A percentile compares a stretch with the other conserved stretches of the same genome.
phyloP scores from a whole-genome alignment of 2,113 vertebrate species.

The Cololabis saira region DNA sequence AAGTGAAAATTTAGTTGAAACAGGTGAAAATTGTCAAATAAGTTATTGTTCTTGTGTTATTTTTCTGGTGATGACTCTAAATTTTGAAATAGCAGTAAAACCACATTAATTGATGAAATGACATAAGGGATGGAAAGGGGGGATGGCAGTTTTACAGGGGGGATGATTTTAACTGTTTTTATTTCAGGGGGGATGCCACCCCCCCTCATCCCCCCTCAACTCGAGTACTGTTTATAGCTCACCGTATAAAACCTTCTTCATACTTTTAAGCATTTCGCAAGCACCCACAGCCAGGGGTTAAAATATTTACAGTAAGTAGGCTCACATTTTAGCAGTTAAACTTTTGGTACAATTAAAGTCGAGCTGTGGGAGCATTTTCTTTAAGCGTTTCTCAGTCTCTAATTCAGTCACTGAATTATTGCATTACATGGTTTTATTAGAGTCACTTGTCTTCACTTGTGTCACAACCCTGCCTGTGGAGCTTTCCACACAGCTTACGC shows the following conservation, averaged over 20 bases:
- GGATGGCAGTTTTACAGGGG: no score
- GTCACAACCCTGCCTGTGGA: constrained; percentile 47
- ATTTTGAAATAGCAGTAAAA: no score
- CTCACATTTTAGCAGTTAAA: constrained; percentile 21
- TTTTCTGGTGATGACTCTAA: no score
- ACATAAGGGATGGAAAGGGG: no score
- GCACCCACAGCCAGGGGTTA: constrained; percentile 1
- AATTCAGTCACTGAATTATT: constrained; percentile 67
- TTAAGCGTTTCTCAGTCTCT: constrained; percentile 33
- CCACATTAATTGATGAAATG: no score
- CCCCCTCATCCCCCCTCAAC: no score
- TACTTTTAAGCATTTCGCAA: constrained; percentile 15
- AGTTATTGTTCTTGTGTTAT: no score
- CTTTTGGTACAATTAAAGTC: constrained; percentile 2
- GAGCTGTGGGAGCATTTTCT: constrained; percentile 22
- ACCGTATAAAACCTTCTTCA: neutral
- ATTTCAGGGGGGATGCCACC: no score
- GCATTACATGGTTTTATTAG: constrained; percentile 69
- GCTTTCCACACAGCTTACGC: constrained; percentile 14
- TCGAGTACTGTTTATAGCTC: no score
- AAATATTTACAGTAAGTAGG: constrained; percentile 39
- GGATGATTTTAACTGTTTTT: no score
- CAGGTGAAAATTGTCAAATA: no score
- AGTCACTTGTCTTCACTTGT: constrained; percentile 70
- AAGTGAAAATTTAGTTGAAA: no score